Conservation (phyloP, 2,797 vertebrate species). For the Accipiter superciliosus region DNA sequence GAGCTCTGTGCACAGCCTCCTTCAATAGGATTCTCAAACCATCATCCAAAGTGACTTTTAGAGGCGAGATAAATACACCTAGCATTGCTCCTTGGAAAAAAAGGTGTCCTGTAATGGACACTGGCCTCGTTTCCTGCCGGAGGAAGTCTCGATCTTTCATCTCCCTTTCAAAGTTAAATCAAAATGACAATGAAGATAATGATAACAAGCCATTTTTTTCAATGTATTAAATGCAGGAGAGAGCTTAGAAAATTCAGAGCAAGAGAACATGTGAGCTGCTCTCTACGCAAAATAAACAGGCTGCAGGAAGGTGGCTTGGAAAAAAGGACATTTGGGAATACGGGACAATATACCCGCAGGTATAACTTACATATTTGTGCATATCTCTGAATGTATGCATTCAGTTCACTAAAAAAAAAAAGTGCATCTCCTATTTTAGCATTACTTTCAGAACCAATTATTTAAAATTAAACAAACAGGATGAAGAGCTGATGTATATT, state of each 20-base stretch:
- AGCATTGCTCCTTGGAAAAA: neutral
- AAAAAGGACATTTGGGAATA: neutral
- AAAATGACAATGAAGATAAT: neutral
- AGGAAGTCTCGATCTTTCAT: neutral
- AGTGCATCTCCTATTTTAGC: neutral
- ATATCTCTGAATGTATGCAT: neutral
- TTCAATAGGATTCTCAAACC: neutral
- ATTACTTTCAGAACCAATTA: neutral
- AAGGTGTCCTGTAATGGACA: neutral
- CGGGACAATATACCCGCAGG: neutral
- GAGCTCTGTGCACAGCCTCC: neutral
- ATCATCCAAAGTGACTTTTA: conserved; percentile 44
- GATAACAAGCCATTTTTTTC: neutral
- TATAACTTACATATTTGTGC: fast-evolving
- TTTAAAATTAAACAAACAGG: neutral
- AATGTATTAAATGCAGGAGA: fast-evolving
- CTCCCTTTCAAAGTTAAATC: neutral
- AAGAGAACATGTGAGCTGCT: neutral
- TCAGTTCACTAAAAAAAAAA: neutral
- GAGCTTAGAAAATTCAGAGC: neutral
- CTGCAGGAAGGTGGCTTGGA: neutral
- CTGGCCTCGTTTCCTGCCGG: neutral
- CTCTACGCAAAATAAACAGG: conserved; percentile 1
- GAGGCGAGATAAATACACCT: neutral
- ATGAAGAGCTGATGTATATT: neutral